Conservation (phyloP, 2,797 vertebrate species). For the Lepidocolaptes lacrymiger region DNA sequence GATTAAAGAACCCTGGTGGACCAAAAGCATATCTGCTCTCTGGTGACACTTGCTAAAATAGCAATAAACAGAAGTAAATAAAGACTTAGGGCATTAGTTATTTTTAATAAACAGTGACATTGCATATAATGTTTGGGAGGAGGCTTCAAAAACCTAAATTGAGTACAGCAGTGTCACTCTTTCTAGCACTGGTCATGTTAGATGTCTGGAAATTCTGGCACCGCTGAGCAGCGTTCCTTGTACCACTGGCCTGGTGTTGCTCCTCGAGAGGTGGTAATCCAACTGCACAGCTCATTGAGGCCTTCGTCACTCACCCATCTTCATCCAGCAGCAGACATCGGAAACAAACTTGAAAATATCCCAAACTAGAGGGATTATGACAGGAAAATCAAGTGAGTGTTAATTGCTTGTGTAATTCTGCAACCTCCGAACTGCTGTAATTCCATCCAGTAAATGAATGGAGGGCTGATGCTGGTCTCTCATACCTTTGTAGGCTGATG, state of each 20-base stretch:
- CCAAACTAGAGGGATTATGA: neutral
- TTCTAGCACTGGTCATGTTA: neutral
- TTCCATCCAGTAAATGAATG: constrained; percentile 21
- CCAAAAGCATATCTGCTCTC: constrained; percentile 82
- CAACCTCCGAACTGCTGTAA: neutral
- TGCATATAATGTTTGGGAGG: constrained; percentile 76
- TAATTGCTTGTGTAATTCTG: constrained; percentile 62
- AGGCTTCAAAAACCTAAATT: constrained; percentile 79
- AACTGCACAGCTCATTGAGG: neutral
- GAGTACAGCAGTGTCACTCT: constrained; percentile 23
- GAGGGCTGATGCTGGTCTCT: neutral
- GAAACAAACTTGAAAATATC: constrained; percentile 27
- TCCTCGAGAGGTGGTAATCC: neutral
- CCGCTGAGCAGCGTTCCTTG: neutral
- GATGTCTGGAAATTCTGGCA: neutral
- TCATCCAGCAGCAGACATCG: neutral
- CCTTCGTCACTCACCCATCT: neutral
- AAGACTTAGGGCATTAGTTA: constrained; percentile 89
- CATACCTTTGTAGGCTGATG: neutral
- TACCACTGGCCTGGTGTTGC: neutral
- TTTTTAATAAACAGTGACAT: constrained; percentile 92
- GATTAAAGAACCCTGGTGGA: constrained; percentile 87
- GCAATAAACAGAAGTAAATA: constrained; percentile 87
- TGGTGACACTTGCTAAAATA: constrained; percentile 82
- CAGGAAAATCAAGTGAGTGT: constrained; percentile 8